Conservation (phyloP, 37 sponge, comb jelly and placozoan species). For the Geodia barretti region DNA sequence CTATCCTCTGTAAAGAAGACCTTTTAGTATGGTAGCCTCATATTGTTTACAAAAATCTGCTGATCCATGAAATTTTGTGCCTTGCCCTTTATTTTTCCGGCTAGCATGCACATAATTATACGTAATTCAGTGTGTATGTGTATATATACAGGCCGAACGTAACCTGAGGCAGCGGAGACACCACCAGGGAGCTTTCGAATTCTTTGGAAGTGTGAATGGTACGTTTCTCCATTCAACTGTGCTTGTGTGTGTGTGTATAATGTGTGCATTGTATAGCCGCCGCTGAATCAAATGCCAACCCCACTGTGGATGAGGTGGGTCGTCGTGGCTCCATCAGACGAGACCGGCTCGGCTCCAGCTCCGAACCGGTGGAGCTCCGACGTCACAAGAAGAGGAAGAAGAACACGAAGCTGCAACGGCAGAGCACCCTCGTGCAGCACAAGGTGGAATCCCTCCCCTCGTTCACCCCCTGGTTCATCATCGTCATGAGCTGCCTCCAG, state of each 20-base stretch:
- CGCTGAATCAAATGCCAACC: background rate
- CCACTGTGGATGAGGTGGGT: background rate
- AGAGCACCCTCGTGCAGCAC: conserved; percentile 61
- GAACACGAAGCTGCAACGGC: conserved; percentile 72
- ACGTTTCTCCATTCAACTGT: background rate
- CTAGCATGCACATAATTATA: no score
- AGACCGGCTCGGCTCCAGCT: conserved; percentile 26
- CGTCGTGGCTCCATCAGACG: conserved; percentile 22
- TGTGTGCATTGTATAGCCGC: background rate
- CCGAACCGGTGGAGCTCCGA: background rate
- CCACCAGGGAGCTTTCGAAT: conserved; percentile 30
- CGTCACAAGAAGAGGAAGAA: conserved; percentile 33
- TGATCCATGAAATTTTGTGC: no score
- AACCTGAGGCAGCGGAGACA: conserved; percentile 27
- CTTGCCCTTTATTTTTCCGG: no score
- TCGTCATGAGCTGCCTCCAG: conserved; percentile 74
- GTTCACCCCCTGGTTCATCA: conserved; percentile 89
- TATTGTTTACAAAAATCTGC: no score
- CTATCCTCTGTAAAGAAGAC: no score
- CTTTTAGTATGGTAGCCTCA: no score
- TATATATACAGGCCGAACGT: conserved; percentile 55
- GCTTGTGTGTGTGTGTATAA: background rate
- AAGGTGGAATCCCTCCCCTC: conserved; percentile 88
- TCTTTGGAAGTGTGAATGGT: conserved; percentile 61
- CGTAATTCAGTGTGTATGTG: no score